Evolutionary conservation across 2,113 vertebrate species (phyloP).

Genomic region (Hippotragus niger): DNA sequence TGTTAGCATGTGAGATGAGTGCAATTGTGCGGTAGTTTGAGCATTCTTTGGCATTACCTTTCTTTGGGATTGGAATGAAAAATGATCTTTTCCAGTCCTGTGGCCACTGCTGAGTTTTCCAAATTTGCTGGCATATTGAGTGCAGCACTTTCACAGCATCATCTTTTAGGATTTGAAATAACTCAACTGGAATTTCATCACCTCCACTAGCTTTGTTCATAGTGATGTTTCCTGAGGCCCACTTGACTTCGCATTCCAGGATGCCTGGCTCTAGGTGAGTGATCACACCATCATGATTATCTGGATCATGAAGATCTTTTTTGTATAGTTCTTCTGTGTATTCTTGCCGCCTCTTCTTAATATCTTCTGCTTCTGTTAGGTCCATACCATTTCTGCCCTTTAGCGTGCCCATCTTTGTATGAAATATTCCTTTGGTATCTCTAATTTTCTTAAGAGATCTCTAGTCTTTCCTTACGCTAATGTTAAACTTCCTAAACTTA

Average conservation of each 20-base stretch:
- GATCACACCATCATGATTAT: not conserved
- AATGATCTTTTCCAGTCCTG: not conserved
- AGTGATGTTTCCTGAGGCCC: not conserved
- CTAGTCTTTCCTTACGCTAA: not conserved
- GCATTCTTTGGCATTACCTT: not conserved
- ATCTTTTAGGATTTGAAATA: not conserved
- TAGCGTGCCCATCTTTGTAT: not conserved
- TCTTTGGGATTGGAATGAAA: not conserved
- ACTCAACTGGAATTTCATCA: not conserved
- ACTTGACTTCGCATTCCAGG: not conserved
- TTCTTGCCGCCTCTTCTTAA: not conserved
- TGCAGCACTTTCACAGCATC: not conserved
- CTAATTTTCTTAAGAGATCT: not conserved
- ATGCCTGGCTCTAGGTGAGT: not conserved
- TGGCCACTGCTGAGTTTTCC: not conserved
- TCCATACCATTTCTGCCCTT: not conserved
- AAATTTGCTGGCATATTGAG: not conserved
- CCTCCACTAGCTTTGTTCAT: not conserved
- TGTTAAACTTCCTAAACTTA: not conserved
- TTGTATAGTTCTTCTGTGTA: not conserved
- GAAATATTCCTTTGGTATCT: not conserved
- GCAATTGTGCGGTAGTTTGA: not conserved
- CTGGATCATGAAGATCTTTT: not conserved
- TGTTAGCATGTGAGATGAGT: not conserved
- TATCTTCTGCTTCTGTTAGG: not conserved